A percentile compares a stretch with the other conserved stretches of the same genome.
Evolutionary conservation across 2,797 vertebrate species (phyloP).

Genomic region (Melanotaenia nigrans): DNA sequence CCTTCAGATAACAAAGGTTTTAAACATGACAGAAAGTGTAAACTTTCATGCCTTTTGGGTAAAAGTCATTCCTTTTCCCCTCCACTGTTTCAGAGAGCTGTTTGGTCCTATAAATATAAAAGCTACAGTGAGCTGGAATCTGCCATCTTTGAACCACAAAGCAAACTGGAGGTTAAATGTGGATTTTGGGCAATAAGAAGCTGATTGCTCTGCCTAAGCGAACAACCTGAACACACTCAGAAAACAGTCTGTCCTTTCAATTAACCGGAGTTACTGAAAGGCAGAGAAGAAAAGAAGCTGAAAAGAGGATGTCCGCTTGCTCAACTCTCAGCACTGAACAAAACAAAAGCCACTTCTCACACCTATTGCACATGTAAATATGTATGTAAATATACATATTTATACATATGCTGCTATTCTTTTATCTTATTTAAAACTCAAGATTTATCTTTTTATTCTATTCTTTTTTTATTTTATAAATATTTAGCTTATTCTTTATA

Average conservation of each 20-base stretch:
- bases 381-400: too few species aligned
- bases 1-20: slow-evolving; percentile 35
- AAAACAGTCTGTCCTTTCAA: slow-evolving; percentile 15
- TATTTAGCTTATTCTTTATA: too few species aligned
- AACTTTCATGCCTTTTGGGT: background rate
- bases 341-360: too few species aligned
- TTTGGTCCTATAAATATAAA: slow-evolving; percentile 15
- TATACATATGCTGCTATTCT: too few species aligned
- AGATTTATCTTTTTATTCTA: too few species aligned
- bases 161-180: slow-evolving; percentile 59
- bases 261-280: slow-evolving; percentile 31
- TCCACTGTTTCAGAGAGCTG: slow-evolving; percentile 5
- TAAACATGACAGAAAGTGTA: slow-evolving; percentile 19
- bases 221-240: slow-evolving; percentile 4
- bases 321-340: too few species aligned
- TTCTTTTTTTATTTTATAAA: too few species aligned
- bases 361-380: too few species aligned
- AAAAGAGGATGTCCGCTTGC: background rate
- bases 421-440: too few species aligned
- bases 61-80: slow-evolving; percentile 32
- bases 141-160: background rate
- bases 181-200: slow-evolving; percentile 29
- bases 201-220: slow-evolving; percentile 35
- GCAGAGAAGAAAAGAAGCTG: background rate
- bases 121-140: slow-evolving; percentile 4